Base-by-base conservation (phyloP, 2,797 vertebrate genomes). In the Pseudochromis fuscus region DNA sequence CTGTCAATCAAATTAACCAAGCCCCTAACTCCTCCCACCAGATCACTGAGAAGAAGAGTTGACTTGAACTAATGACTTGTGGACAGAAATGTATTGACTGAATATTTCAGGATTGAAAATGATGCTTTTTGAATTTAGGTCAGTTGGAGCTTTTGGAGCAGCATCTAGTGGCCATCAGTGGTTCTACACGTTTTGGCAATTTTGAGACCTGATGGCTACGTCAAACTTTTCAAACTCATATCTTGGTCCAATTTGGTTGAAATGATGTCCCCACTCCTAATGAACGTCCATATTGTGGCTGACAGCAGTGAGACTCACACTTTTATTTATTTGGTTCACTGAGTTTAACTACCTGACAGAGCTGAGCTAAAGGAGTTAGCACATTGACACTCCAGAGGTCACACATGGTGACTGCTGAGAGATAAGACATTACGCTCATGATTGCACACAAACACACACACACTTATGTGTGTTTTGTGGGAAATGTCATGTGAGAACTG, bases 401-500 rank as follows among this genome's bases (percentile, higher is more conserved):
- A 72, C 60, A 27, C 24, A 46, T 50, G 48, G 31, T 77, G 60
- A 74, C 68, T 56, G 28, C 45, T 60, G 27, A 48, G 50, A 67
- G 77, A 84, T 60, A 70, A 69, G 19, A 71, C 2, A 6, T 57
- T n/a, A 59, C 19, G 31, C 30, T 49, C 30, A 4, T 23, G 15
- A 28, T 44, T 24, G 3, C 45, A n/a, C 7, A 6, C 16, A 15
- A 50, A 25, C 51, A 24, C 27, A 56, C 19, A 18, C 5, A 18
- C 38, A 38, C 57, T n/a, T 45, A 27, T 4, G 5, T 58, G 56
- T 61, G 33, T 75, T 81, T 52, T 45, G 56, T 33, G 6, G 31
- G 46, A 59, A 67, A 74, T 81, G 42, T 62, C 82, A 75, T 30
- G 38, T 31, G 66, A 72, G 55, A 52, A 62, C 52, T 64, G 30